Evolutionary conservation across 2,888 invertebrate genomes (phyloP).

Genomic region (Idaea dimidiata): DNA sequence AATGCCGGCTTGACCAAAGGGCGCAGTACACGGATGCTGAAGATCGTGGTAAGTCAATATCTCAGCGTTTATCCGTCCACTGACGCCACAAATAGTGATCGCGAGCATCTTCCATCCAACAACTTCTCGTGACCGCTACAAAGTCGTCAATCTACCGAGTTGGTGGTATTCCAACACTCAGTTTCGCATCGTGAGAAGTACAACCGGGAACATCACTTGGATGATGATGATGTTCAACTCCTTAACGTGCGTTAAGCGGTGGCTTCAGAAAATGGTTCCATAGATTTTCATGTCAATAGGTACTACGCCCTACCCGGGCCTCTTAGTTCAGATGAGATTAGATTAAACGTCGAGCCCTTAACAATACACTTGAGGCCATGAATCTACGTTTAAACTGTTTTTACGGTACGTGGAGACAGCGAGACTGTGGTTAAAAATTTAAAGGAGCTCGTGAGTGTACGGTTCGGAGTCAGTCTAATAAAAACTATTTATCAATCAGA

Average conservation of each 20-base stretch:
- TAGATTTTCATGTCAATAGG: slow-evolving; percentile 28
- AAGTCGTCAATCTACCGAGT: too few species aligned
- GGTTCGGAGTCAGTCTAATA: background rate
- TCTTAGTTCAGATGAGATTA: slow-evolving; percentile 50
- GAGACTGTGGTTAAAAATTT: slow-evolving; percentile 9
- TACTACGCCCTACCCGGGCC: slow-evolving; percentile 40
- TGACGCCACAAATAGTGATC: too few species aligned
- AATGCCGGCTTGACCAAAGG: too few species aligned
- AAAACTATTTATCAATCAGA: background rate
- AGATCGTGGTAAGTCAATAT: too few species aligned
- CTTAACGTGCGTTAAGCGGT: background rate
- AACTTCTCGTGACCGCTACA: too few species aligned
- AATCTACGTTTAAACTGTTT: slow-evolving; percentile 40
- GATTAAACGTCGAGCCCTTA: slow-evolving; percentile 48
- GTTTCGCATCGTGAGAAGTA: too few species aligned
- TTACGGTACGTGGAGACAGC: slow-evolving; percentile 16
- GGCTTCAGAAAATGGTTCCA: slow-evolving; percentile 15
- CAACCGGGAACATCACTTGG: too few species aligned
- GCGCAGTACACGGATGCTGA: too few species aligned
- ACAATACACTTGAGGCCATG: slow-evolving; percentile 47
- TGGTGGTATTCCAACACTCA: too few species aligned
- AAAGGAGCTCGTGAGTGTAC: background rate
- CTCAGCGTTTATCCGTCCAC: too few species aligned
- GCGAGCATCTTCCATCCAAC: too few species aligned
- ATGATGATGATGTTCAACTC: too few species aligned